Evolutionary conservation across 1,140 invertebrate species (phyloP), one percentile per base, ranked within the genome.

Genomic region (Drosophila arawakana): DNA sequence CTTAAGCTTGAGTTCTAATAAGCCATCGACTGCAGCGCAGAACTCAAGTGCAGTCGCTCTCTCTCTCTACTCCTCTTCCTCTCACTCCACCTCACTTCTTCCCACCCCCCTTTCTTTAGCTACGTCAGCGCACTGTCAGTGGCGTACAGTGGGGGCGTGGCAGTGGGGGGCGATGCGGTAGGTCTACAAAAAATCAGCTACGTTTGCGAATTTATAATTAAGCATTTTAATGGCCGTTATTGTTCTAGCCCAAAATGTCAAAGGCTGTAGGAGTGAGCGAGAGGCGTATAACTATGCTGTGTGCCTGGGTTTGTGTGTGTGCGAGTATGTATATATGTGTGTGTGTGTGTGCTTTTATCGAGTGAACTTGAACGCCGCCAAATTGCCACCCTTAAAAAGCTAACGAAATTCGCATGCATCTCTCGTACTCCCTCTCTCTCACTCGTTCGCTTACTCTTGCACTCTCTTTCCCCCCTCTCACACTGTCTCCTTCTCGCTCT

Each of bases 171-270:
- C n/a, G n/a, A 10, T 35, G 49, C 10, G 43, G 35, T 55, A 62
- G 60, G 60, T 57, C 63, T 37, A 62, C 35, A 73, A 74, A 78
- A 89, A 83, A 75, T 86, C 81, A 89, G 80, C 83, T 74, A 81
- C 81, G 85, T 90, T 89, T 81, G 85, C 85, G 85, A 89, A 90
- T 89, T 90, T 89, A 90, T 89, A 89, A 89, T 89, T 89, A 89
- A 89, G 85, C 86, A 89, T 89, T 89, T 89, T 89, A 89, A 89
- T 89, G 85, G 85, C 85, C 81, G 85, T 89, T 89, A 89, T 89
- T 89, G 84, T 89, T 84, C 81, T 84, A 80, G 74, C 65, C 63
- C 35, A 57, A 76, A 80, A 69, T 61, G 63, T 13, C 43, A 61
- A 49, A 46, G 18, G n/a, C 34, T 25, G 58, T 34, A 25, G 15